Evolutionary conservation across 2,113 vertebrate genomes (phyloP), one percentile per base, ranked within the genome.

Genomic region (Salvelinus fontinalis): DNA sequence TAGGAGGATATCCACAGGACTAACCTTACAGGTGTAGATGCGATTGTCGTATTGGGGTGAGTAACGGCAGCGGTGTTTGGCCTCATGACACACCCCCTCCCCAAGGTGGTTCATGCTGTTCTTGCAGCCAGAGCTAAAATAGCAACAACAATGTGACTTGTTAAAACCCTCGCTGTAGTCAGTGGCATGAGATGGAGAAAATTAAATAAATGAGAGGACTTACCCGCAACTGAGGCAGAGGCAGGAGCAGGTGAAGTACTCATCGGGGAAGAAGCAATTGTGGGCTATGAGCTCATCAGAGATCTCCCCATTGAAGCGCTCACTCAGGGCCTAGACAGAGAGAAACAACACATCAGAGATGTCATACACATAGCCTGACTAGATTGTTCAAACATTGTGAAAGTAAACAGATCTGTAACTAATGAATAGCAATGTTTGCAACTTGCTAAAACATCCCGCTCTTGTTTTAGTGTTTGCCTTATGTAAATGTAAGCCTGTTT

Each of bases 71-170:
- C 97, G 97, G 76, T 93, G 95, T 86, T 93, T 95, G 44, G 97
- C 95, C 82, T 97, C 95, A 0, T 99, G 98, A 84, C 85, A 90
- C 72, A 95, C 82, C 39, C 95, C 96, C 90, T 99, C 97, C 78
- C 94, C 95, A 68, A 94, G 91, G 70, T 99, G 98, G 87, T 99
- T 99, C 97, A 99, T 99, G 87, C 98, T 98, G 93, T 97, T 98
- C 90, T 95, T 97, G 91, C 98, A 99, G 79, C 97, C 95, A 75
- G 94, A 95, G 70, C 98, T 99, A 79, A 12, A 71, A 73, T 1
- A 59, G 74, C 29, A 72, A 1, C 16, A 7, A 51, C 9, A 68
- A 7, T 16, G 31, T 20, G 60, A 24, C 75, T 51, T 11, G 39
- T 14, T 77, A 39, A 80, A 64, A 48, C 68, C 8, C 0, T 29